These are phyloP conservation scores for Galbula dea DNA, from an alignment of 2,113 vertebrate genomes.

Conservation along the genomic window DNA sequence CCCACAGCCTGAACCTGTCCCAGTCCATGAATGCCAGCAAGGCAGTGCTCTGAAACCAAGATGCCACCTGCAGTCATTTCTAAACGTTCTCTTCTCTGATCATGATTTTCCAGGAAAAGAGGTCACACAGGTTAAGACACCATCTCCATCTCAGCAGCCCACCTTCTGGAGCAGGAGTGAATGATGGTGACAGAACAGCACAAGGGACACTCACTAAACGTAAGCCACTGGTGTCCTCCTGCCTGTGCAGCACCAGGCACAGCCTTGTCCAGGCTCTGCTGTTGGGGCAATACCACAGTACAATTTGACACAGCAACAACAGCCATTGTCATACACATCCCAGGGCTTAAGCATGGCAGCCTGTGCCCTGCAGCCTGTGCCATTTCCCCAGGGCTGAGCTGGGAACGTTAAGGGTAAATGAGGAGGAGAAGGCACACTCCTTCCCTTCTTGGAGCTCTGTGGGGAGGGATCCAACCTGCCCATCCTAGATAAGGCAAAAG, in stretches of 20 bases:
- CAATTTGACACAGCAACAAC: not conserved
- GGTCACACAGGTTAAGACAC: not conserved
- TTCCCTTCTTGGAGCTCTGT: not conserved
- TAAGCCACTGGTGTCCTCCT: rapidly evolving
- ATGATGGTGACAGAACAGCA: not conserved
- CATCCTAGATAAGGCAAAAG: not conserved
- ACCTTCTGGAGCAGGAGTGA: not conserved
- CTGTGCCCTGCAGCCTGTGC: rapidly evolving
- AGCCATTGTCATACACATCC: not conserved
- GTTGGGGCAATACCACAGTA: no score
- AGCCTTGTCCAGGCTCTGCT: not conserved
- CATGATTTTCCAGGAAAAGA: not conserved
- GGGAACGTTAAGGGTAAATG: not conserved
- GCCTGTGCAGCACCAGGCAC: not conserved
- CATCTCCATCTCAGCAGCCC: not conserved
- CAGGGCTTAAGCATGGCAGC: not conserved
- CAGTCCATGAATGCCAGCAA: not conserved
- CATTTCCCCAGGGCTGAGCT: not conserved
- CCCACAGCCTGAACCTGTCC: not conserved
- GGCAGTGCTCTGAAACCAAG: not conserved
- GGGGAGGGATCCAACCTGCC: not conserved
- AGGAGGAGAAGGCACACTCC: not conserved
- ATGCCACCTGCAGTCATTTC: not conserved
- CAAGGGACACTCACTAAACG: not conserved
- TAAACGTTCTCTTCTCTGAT: not conserved